These are phyloP conservation scores for Nannoperca australis DNA, from an alignment of 2,797 vertebrate species.

Conservation along the genomic window DNA sequence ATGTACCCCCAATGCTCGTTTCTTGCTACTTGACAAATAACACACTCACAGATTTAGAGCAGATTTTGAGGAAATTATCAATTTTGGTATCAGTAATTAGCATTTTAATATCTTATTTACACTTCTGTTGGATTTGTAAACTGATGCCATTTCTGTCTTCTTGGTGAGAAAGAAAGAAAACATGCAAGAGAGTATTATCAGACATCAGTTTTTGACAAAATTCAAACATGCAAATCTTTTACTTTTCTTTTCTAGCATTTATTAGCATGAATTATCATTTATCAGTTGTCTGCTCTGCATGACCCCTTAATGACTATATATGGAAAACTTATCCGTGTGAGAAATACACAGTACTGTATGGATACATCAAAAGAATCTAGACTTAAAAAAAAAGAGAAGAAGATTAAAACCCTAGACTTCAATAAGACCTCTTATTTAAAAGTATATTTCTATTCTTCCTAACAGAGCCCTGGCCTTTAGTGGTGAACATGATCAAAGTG, in stretches of 20 bases:
- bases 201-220: conserved; percentile 31
- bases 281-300: conserved; percentile 8
- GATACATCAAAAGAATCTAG: conserved; percentile 17
- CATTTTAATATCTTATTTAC: conserved; percentile 62
- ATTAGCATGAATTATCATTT: conserved; percentile 32
- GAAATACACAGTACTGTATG: conserved; percentile 25
- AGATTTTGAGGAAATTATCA: conserved; percentile 40
- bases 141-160: conserved; percentile 4
- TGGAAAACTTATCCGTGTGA: conserved; percentile 7
- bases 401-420: conserved; percentile 25
- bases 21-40: conserved; percentile 24
- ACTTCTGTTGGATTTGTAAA: conserved; percentile 32
- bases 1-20: conserved; percentile 21
- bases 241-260: background rate
- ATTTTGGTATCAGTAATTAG: conserved; percentile 46
- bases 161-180: background rate
- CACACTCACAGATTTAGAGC: conserved; percentile 16
- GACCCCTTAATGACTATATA: conserved; percentile 15
- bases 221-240: background rate
- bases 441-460: conserved; percentile 45
- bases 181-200: conserved; percentile 16
- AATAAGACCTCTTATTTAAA: conserved; percentile 58
- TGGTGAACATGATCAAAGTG: conserved; percentile 73
- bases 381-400: conserved; percentile 41
- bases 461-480: conserved; percentile 54